Evolutionary conservation across 1,140 invertebrate genomes (phyloP).

Genomic region (Eufriesea mexicana): DNA sequence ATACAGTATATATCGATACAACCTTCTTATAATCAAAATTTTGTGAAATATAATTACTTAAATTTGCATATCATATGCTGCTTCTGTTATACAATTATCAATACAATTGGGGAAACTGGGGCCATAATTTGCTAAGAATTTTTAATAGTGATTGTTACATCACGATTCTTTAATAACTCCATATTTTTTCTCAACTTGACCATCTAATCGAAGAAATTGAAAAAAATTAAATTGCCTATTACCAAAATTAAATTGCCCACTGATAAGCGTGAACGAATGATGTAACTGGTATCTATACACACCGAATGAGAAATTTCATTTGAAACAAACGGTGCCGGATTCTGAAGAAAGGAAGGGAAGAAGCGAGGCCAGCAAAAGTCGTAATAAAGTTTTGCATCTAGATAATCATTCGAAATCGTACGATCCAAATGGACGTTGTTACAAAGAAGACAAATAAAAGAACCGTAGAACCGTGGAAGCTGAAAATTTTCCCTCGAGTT

Average conservation of each 20-base stretch:
- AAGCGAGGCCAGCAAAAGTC: neutral
- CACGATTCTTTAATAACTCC: neutral
- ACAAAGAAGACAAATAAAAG: neutral
- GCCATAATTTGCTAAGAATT: neutral
- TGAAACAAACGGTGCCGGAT: neutral
- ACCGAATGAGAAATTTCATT: neutral
- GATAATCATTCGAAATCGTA: neutral
- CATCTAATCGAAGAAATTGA: too few species aligned
- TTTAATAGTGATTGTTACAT: neutral
- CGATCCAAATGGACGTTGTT: neutral
- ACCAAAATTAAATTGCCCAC: too few species aligned
- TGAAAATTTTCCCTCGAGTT: neutral
- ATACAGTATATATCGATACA: too few species aligned
- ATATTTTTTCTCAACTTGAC: neutral
- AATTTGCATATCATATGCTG: neutral
- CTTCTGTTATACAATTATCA: neutral
- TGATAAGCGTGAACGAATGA: too few species aligned
- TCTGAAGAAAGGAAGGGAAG: neutral
- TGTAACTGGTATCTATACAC: too few species aligned
- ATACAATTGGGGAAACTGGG: neutral
- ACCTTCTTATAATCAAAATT: too few species aligned
- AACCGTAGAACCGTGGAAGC: neutral
- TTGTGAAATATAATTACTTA: neutral
- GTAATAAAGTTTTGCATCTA: neutral
- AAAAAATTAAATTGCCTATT: too few species aligned